Evolutionary conservation across 1,140 invertebrate species (phyloP).

Genomic region (Danaus melanippus): DNA sequence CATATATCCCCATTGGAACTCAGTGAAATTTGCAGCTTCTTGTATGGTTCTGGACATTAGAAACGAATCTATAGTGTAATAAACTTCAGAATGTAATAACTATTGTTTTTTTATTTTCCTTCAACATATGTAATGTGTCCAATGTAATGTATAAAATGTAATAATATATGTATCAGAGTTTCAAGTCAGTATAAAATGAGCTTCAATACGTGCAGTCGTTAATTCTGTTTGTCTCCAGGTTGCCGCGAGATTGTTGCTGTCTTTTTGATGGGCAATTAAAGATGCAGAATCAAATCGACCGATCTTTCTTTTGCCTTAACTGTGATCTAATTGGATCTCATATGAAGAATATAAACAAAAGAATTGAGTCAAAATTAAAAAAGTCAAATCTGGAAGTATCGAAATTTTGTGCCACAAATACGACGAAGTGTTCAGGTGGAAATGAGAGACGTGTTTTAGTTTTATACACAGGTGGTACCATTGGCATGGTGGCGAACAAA

Average conservation of each 20-base stretch:
- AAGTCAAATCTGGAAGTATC: slow-evolving; percentile 39
- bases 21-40: too few relatives aligned
- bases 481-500: slow-evolving; percentile 87
- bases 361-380: slow-evolving; percentile 40
- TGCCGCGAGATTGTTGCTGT: slow-evolving; percentile 4
- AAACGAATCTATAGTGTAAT: too few relatives aligned
- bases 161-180: too few relatives aligned
- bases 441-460: slow-evolving; percentile 79
- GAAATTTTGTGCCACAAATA: slow-evolving; percentile 22
- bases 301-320: too few relatives aligned
- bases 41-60: too few relatives aligned
- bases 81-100: too few relatives aligned
- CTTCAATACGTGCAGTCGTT: background rate
- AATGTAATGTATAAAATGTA: too few relatives aligned
- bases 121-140: too few relatives aligned
- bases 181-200: too few relatives aligned
- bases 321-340: too few relatives aligned
- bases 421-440: slow-evolving; percentile 27
- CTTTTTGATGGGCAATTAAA: background rate
- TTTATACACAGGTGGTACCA: slow-evolving; percentile 91
- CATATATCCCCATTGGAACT: too few relatives aligned
- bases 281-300: background rate
- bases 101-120: too few relatives aligned
- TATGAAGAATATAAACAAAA: slow-evolving; percentile 3
- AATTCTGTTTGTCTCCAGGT: slow-evolving; percentile 8